phyloP scores from a whole-genome alignment of 2,888 invertebrate species.

The Hetaerina titia region DNA sequence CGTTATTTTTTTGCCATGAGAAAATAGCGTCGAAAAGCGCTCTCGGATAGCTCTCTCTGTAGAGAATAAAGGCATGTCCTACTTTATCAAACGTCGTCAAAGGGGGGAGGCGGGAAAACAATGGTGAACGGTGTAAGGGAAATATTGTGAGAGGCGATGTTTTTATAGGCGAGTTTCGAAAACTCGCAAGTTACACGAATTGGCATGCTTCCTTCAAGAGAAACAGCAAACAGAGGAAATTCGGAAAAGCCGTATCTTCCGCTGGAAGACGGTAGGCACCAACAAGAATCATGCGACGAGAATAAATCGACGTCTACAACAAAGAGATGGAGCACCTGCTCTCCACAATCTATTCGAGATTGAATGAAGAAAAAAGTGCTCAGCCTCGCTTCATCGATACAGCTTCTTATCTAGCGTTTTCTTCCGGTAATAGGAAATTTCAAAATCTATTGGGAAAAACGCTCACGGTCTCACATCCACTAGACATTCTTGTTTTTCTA shows the following conservation, averaged over 20 bases:
- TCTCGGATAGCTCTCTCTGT: not conserved
- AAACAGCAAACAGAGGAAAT: not conserved
- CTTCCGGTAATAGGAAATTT: not conserved
- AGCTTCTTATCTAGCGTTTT: not conserved
- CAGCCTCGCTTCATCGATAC: not conserved
- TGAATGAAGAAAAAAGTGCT: not conserved
- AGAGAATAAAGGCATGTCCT: not conserved
- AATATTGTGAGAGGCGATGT: conserved; percentile 21
- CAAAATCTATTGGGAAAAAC: not conserved
- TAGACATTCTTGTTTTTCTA: not conserved
- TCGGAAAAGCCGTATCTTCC: not conserved
- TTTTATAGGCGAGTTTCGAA: not conserved
- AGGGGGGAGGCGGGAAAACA: not conserved
- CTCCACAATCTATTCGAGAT: not conserved
- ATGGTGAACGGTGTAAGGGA: not conserved
- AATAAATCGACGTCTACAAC: not conserved
- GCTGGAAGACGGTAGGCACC: not conserved
- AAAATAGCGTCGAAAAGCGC: not conserved
- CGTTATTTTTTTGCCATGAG: not conserved
- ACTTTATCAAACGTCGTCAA: not conserved
- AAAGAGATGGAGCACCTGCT: not conserved
- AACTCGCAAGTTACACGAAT: not conserved
- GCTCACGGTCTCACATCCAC: not conserved
- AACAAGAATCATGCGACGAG: not conserved
- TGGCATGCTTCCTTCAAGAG: not conserved